Percentiles rank a stretch among this genome's conserved stretches.
Evolutionary conservation across 2,888 invertebrate genomes (phyloP).

Genomic region (Caenorhabditis sp.): DNA sequence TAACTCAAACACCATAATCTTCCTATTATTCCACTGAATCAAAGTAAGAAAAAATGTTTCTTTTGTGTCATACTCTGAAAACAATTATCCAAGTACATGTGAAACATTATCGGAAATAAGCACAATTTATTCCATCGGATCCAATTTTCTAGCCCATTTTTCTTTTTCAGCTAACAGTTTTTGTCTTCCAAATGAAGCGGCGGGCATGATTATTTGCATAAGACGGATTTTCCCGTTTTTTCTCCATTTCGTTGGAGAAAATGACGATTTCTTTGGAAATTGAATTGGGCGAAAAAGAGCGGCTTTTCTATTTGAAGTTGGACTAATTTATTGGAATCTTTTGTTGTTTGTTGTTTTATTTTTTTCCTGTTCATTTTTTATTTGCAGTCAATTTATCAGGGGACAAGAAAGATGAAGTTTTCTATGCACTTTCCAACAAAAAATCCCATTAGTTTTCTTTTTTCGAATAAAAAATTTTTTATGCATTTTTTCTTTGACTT

Average conservation of each 20-base stretch:
- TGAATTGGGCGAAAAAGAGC: not conserved
- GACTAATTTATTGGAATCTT: not conserved
- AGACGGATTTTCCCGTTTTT: not conserved
- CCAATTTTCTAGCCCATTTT: constrained; percentile 1
- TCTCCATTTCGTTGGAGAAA: too few species aligned
- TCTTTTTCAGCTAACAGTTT: not conserved
- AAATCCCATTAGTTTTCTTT: constrained; percentile 1
- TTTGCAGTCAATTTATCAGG: not conserved
- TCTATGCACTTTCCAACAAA: not conserved
- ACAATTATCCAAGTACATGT: not conserved
- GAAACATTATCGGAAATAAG: constrained; percentile 24
- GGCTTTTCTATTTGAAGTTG: not conserved
- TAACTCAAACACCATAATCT: too few species aligned
- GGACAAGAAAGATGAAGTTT: not conserved
- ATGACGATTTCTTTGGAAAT: not conserved
- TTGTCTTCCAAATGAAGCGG: too few species aligned
- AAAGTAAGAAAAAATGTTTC: too few species aligned
- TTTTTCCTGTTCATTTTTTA: too few species aligned
- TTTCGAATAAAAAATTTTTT: not conserved
- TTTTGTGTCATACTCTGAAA: too few species aligned
- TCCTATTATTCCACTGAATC: too few species aligned
- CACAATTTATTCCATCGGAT: constrained; percentile 22
- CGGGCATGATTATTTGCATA: not conserved
- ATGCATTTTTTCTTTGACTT: too few species aligned
- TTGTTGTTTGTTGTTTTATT: not conserved